Evolutionary conservation across 2,797 vertebrate species (phyloP).

Genomic region (Sternotherus odoratus): DNA sequence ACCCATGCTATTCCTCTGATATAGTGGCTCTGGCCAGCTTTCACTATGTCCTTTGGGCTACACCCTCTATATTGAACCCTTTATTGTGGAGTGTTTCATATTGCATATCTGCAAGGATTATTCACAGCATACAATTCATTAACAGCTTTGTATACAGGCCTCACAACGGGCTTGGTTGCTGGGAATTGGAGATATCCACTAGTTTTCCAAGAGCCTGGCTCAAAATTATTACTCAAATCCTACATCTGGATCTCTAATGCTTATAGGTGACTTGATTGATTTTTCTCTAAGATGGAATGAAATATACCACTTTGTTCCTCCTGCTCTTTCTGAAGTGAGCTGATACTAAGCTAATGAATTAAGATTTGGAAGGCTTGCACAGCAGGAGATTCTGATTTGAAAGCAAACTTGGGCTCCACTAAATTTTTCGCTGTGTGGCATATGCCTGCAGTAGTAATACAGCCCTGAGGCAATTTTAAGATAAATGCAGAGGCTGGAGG

Average conservation of each 20-base stretch:
- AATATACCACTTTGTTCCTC: not conserved
- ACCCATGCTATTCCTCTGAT: not conserved
- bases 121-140: not conserved
- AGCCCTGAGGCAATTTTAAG: slow-evolving; percentile 46
- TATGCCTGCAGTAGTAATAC: slow-evolving; percentile 27
- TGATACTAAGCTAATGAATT: not conserved
- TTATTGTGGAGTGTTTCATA: not conserved
- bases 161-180: not conserved
- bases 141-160: not conserved
- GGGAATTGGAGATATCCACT: slow-evolving; percentile 20
- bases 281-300: slow-evolving; percentile 29
- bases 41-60: not conserved
- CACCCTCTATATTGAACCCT: not conserved
- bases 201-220: not conserved
- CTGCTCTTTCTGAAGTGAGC: slow-evolving; percentile 38
- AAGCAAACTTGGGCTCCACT: slow-evolving; percentile 25
- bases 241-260: not conserved
- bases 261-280: not conserved
- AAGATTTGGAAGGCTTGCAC: slow-evolving; percentile 47
- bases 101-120: not conserved
- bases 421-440: not conserved
- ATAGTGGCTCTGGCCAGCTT: not conserved
- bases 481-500: slow-evolving; percentile 18
- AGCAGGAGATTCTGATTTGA: slow-evolving; percentile 1
- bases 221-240: slow-evolving; percentile 13